These are phyloP conservation scores for Hyposoter dolosus DNA, from an alignment of 2,888 invertebrate genomes.

Conservation along the genomic window DNA sequence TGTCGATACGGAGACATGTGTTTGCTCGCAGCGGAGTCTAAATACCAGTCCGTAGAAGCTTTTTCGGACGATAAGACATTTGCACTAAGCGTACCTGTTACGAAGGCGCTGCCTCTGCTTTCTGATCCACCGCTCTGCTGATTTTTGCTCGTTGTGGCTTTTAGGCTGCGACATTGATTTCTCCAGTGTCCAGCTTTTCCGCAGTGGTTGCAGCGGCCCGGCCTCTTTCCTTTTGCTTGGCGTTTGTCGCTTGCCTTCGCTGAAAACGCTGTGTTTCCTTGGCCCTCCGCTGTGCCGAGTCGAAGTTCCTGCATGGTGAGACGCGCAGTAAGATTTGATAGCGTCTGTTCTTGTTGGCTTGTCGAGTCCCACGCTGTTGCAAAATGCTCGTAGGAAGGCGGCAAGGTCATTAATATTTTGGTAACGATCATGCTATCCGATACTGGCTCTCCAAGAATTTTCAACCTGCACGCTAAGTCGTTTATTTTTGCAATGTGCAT, in stretches of 20 bases:
- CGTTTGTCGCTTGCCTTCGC: slow-evolving; percentile 1
- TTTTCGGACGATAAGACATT: neutral
- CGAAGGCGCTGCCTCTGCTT: slow-evolving; percentile 4
- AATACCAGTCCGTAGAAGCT: slow-evolving; percentile 35
- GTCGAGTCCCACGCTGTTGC: slow-evolving; percentile 70
- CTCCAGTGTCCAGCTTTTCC: slow-evolving; percentile 66
- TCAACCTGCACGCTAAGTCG: slow-evolving; percentile 68
- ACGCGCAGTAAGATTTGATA: slow-evolving; percentile 54
- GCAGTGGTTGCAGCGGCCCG: slow-evolving; percentile 62
- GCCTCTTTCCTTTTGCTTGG: slow-evolving; percentile 18
- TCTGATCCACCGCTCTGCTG: neutral
- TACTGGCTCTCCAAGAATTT: slow-evolving; percentile 61
- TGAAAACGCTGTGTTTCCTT: slow-evolving; percentile 21
- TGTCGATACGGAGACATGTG: slow-evolving; percentile 64
- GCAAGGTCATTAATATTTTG: slow-evolving; percentile 71
- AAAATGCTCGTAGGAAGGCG: slow-evolving; percentile 61
- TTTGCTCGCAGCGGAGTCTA: slow-evolving; percentile 68
- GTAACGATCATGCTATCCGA: slow-evolving; percentile 67
- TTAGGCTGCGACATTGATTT: slow-evolving; percentile 10
- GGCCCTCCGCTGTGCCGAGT: neutral
- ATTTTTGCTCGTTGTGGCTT: neutral
- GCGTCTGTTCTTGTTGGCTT: slow-evolving; percentile 12
- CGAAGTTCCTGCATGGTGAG: slow-evolving; percentile 54
- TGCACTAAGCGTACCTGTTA: neutral
- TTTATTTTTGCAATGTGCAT: slow-evolving; percentile 72